Percentiles rank a stretch among this genome's conserved stretches.
Conservation (phyloP, 2,888 invertebrate species). For the Melieria crassipennis region DNA sequence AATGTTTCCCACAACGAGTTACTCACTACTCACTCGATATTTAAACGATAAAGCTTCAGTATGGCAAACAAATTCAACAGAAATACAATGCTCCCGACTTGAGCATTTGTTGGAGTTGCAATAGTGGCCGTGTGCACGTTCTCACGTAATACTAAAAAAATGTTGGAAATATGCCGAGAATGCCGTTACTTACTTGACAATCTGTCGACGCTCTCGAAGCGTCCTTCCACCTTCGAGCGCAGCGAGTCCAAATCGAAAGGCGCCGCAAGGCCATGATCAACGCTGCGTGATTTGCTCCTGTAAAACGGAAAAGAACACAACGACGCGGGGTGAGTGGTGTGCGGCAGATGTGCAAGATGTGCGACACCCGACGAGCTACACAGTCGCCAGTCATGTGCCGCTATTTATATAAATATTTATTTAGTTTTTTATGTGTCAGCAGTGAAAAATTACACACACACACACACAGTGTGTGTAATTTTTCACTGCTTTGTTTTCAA, state of each 20-base stretch:
- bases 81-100: too few relatives aligned
- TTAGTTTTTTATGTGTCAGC: conserved; percentile 5
- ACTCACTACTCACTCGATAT: too few relatives aligned
- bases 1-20: too few relatives aligned
- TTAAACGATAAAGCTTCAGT: too few relatives aligned
- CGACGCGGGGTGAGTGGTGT: not conserved
- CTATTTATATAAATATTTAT: conserved; percentile 6
- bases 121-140: too few relatives aligned
- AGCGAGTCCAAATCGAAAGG: conserved; percentile 87
- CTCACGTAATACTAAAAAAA: too few relatives aligned
- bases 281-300: conserved; percentile 92
- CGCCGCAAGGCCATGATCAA: conserved; percentile 87
- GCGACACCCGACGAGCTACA: too few relatives aligned
- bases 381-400: conserved; percentile 14
- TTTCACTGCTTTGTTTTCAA: conserved; percentile 2
- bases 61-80: too few relatives aligned
- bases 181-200: conserved; percentile 67
- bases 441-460: too few relatives aligned
- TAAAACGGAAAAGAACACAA: conserved; percentile 54
- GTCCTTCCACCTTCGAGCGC: conserved; percentile 86
- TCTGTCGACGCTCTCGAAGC: conserved; percentile 81
- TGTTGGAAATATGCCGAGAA: too few relatives aligned
- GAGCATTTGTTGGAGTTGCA: too few relatives aligned
- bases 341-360: too few relatives aligned
- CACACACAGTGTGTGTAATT: conserved; percentile 12